Percentiles rank a stretch among this genome's conserved stretches.
These are phyloP conservation scores for Hydriomena furcata DNA, from an alignment of 2,888 invertebrate species.

Conservation along the genomic window DNA sequence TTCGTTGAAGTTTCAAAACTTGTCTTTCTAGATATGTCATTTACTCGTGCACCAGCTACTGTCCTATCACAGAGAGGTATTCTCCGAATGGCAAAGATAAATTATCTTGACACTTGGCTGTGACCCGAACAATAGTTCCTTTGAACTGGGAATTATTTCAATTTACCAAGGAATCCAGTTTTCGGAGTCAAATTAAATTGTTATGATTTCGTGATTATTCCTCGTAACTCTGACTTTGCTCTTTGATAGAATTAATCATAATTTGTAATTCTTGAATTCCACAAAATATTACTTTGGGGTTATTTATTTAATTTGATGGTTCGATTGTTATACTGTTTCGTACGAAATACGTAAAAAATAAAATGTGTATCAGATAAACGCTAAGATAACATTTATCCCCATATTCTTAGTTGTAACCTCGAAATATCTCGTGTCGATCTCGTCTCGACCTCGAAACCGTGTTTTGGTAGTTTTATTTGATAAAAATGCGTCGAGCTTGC, in stretches of 20 bases:
- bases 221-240: neutral
- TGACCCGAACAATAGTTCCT: conserved; percentile 33
- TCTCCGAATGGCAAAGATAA: conserved; percentile 26
- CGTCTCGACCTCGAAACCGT: too few relatives aligned
- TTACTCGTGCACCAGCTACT: conserved; percentile 13
- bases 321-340: too few relatives aligned
- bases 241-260: conserved; percentile 2
- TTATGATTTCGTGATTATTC: conserved; percentile 18
- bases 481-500: too few relatives aligned
- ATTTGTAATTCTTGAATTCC: neutral
- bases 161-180: conserved; percentile 18
- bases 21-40: neutral
- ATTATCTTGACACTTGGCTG: conserved; percentile 28
- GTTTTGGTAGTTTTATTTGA: too few relatives aligned
- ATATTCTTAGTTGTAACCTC: too few relatives aligned
- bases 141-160: conserved; percentile 30
- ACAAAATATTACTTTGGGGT: neutral
- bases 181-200: conserved; percentile 17
- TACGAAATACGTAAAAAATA: too few relatives aligned
- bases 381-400: too few relatives aligned
- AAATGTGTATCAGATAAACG: too few relatives aligned
- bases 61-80: conserved; percentile 20
- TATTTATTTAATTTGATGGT: too few relatives aligned
- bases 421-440: too few relatives aligned
- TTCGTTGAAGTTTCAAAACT: too few relatives aligned